Evolutionary conservation across 2,797 vertebrate species (phyloP).

Genomic region (Capromys pilorides): DNA sequence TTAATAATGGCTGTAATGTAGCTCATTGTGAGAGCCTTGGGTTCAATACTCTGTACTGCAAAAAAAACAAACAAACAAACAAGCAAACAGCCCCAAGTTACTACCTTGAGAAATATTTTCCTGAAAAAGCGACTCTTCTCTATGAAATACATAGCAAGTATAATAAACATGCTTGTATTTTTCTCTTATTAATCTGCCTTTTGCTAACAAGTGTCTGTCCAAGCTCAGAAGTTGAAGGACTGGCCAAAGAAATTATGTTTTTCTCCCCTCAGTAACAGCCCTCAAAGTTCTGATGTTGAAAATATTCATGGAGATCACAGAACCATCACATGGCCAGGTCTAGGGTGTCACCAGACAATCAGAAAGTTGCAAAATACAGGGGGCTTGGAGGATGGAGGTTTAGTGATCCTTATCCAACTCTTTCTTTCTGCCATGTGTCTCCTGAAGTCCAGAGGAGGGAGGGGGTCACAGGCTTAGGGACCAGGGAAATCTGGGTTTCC

Average conservation of each 20-base stretch:
- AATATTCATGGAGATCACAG: neutral
- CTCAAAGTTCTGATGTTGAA: fast-evolving
- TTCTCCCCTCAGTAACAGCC: neutral
- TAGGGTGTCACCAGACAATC: neutral
- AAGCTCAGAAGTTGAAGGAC: neutral
- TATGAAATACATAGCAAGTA: neutral
- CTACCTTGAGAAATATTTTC: neutral
- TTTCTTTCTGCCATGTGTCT: neutral
- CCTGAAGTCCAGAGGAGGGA: neutral
- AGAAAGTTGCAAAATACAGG: neutral
- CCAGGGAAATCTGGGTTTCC: neutral
- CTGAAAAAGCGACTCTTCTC: neutral
- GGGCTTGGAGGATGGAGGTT: too few species aligned
- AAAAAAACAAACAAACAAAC: neutral
- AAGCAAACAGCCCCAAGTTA: neutral
- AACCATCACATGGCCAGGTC: neutral
- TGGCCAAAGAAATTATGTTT: neutral
- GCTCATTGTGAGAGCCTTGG: neutral
- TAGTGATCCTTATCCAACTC: neutral
- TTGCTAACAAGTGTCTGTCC: neutral
- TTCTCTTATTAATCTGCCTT: neutral
- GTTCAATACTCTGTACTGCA: neutral
- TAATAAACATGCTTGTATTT: neutral
- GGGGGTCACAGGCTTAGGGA: too few species aligned
- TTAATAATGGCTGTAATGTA: neutral